Conservation (phyloP, 2,888 invertebrate genomes). For the Dichetophora obliterata region DNA sequence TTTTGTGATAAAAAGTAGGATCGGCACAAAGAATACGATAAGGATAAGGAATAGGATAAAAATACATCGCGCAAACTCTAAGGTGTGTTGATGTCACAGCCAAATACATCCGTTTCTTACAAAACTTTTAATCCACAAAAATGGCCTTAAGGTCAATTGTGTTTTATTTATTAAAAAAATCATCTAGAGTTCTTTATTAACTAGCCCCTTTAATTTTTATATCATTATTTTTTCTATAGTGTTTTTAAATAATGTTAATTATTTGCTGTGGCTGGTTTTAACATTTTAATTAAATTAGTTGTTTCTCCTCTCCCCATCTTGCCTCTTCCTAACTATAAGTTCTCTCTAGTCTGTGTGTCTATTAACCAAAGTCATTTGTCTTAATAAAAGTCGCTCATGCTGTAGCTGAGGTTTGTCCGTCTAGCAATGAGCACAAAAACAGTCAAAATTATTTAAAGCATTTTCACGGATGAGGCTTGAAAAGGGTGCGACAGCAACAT, state of each 20-base stretch:
- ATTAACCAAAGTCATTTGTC: conserved; percentile 59
- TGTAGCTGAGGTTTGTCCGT: conserved; percentile 35
- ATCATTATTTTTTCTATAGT: not conserved
- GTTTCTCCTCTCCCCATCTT: not conserved
- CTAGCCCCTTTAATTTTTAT: not conserved
- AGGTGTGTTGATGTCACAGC: no score
- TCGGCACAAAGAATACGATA: no score
- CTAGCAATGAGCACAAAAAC: conserved; percentile 41
- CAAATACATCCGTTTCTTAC: no score
- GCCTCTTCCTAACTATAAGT: not conserved
- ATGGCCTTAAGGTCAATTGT: no score
- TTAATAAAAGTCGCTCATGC: conserved; percentile 58
- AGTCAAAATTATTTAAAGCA: conserved; percentile 31
- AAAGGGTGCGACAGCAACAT: conserved; percentile 50
- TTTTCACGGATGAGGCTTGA: conserved; percentile 37
- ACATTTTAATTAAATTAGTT: not conserved
- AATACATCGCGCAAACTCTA: no score
- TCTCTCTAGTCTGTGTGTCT: not conserved
- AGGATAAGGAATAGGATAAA: no score
- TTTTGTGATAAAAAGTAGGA: no score
- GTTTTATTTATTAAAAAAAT: no score
- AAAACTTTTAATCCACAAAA: no score
- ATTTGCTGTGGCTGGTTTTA: not conserved
- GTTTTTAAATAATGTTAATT: no score
- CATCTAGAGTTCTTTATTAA: not conserved